Evolutionary conservation across 64 coral and sea anemone genomes (phyloP).

Genomic region (Montipora sp.): DNA sequence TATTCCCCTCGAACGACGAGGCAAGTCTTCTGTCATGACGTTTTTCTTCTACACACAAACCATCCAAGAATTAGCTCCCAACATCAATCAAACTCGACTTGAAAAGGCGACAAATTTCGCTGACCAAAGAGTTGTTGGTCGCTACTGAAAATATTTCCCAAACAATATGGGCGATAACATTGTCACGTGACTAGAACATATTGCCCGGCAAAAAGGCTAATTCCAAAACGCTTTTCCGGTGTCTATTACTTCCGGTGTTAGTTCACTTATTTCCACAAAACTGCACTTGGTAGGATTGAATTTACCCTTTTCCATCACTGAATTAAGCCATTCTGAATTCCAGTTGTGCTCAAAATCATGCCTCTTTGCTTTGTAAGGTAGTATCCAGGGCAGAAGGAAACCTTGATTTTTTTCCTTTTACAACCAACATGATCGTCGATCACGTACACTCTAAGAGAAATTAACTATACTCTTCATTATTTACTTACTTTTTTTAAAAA

Average conservation of each 20-base stretch:
- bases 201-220: constrained; percentile 46
- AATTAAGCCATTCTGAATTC: not conserved
- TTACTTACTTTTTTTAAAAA: too few species aligned
- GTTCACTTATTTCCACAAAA: not conserved
- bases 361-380: not conserved
- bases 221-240: constrained; percentile 65
- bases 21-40: constrained; percentile 82
- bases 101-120: constrained; percentile 50
- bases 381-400: not conserved
- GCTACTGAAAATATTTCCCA: constrained; percentile 60
- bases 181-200: constrained; percentile 66
- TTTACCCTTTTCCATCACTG: too few species aligned
- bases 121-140: constrained; percentile 58
- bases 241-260: not conserved
- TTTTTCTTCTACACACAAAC: constrained; percentile 28
- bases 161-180: constrained; percentile 82
- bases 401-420: not conserved
- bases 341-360: not conserved
- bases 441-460: too few species aligned
- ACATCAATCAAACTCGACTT: constrained; percentile 43
- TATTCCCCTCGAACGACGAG: constrained; percentile 79
- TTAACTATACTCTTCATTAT: too few species aligned
- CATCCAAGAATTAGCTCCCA: constrained; percentile 50
- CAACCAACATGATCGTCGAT: not conserved
- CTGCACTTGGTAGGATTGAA: too few species aligned